phyloP scores from a whole-genome alignment of 2,797 vertebrate species.

The Oreortyx pictus region DNA sequence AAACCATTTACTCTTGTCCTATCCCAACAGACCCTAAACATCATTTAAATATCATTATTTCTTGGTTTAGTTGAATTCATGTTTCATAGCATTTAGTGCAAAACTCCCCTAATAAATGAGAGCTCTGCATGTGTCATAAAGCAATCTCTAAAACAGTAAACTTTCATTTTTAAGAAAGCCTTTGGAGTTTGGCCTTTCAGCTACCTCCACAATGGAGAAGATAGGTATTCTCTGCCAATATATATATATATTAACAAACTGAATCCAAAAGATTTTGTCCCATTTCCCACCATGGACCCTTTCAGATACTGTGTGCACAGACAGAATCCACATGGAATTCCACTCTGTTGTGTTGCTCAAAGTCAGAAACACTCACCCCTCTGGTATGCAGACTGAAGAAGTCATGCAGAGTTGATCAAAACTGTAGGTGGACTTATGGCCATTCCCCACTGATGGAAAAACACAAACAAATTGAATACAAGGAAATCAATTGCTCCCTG shows the following conservation, averaged over 20 bases:
- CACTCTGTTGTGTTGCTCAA: background rate
- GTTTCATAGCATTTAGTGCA: background rate
- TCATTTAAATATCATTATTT: background rate
- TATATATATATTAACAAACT: background rate
- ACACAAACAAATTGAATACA: slow-evolving; percentile 58
- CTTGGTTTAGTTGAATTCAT: background rate
- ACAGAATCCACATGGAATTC: background rate
- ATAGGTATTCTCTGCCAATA: background rate
- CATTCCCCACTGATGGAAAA: slow-evolving; percentile 44
- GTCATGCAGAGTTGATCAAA: background rate
- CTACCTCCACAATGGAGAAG: background rate
- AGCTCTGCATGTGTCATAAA: background rate
- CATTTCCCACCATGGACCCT: background rate
- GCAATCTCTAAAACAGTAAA: background rate
- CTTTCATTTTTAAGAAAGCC: slow-evolving; percentile 16
- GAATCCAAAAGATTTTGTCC: slow-evolving; percentile 13
- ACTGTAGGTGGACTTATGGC: slow-evolving; percentile 32
- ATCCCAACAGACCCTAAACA: too few relatives aligned
- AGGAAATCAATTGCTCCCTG: slow-evolving; percentile 33
- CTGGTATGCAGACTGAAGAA: slow-evolving; percentile 43
- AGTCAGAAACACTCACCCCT: slow-evolving; percentile 30
- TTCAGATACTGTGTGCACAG: background rate
- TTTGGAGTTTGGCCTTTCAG: background rate
- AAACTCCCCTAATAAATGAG: background rate
- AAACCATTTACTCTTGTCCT: too few relatives aligned